These are phyloP conservation scores for Aphis craccivora DNA, from an alignment of 1,140 invertebrate genomes.

Conservation along the genomic window DNA sequence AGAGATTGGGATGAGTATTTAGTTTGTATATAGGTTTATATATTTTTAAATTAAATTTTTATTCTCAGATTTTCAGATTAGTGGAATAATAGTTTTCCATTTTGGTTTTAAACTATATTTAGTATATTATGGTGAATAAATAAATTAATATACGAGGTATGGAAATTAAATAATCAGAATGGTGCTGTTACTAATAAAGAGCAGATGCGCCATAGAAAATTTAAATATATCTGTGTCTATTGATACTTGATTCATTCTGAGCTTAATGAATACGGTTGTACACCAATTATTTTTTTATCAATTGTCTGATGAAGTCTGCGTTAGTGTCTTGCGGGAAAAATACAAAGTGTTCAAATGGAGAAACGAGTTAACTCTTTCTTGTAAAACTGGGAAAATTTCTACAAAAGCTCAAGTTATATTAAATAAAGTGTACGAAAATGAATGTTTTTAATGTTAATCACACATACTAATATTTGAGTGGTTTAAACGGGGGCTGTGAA, in stretches of 20 bases:
- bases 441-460: background rate
- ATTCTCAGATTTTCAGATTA: too few relatives aligned
- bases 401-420: background rate
- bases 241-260: background rate
- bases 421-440: background rate
- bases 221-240: background rate
- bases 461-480: conserved; percentile 45
- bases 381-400: background rate
- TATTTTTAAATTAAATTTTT: too few relatives aligned
- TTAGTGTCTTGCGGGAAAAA: background rate
- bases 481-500: conserved; percentile 9
- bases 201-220: background rate
- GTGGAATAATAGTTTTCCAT: too few relatives aligned
- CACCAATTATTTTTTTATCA: background rate
- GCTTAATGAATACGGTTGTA: background rate
- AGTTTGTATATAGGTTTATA: too few relatives aligned
- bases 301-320: background rate
- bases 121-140: too few relatives aligned
- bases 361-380: conserved; percentile 49
- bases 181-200: background rate
- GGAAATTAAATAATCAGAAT: background rate
- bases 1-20: too few relatives aligned
- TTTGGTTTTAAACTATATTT: too few relatives aligned
- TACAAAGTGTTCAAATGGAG: background rate
- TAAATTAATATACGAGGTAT: background rate